phyloP scores from a whole-genome alignment of 2,888 invertebrate genomes.

The Aporophyla lueneburgensis region DNA sequence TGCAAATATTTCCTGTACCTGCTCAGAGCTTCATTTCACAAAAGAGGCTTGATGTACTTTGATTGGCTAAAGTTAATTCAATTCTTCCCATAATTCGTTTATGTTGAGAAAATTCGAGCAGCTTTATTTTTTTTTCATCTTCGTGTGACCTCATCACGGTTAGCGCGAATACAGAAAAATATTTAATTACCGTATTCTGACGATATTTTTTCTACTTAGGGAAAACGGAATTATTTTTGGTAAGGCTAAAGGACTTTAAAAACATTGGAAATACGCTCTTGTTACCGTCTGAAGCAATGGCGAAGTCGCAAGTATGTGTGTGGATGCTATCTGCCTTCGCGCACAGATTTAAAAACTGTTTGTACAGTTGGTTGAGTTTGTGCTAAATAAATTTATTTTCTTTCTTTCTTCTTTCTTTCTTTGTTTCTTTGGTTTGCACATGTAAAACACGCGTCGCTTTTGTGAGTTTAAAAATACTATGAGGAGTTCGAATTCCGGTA shows the following conservation, averaged over 20 bases:
- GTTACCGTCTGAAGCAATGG: too few relatives aligned
- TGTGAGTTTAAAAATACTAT: too few relatives aligned
- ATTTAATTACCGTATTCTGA: neutral
- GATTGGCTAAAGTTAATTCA: conserved; percentile 32
- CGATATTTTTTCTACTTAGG: neutral
- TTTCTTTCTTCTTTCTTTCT: too few relatives aligned
- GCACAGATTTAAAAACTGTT: too few relatives aligned
- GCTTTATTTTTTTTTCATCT: neutral
- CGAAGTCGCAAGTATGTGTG: too few relatives aligned
- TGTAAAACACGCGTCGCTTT: too few relatives aligned
- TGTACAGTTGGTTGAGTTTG: too few relatives aligned
- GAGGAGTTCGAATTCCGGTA: too few relatives aligned
- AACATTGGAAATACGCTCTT: too few relatives aligned
- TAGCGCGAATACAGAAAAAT: neutral
- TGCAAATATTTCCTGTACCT: conserved; percentile 18
- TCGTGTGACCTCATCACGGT: neutral
- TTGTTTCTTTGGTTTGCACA: too few relatives aligned
- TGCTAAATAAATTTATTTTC: too few relatives aligned
- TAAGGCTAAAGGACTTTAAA: neutral
- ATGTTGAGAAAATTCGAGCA: conserved; percentile 12
- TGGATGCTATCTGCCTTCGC: too few relatives aligned
- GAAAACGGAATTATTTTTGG: neutral
- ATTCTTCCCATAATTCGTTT: conserved; percentile 41
- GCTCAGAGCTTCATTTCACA: conserved; percentile 19
- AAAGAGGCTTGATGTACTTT: conserved; percentile 3